These are phyloP conservation scores for Paragorgia papillata DNA, from an alignment of 92 coral and sea anemone species.

Conservation along the genomic window DNA sequence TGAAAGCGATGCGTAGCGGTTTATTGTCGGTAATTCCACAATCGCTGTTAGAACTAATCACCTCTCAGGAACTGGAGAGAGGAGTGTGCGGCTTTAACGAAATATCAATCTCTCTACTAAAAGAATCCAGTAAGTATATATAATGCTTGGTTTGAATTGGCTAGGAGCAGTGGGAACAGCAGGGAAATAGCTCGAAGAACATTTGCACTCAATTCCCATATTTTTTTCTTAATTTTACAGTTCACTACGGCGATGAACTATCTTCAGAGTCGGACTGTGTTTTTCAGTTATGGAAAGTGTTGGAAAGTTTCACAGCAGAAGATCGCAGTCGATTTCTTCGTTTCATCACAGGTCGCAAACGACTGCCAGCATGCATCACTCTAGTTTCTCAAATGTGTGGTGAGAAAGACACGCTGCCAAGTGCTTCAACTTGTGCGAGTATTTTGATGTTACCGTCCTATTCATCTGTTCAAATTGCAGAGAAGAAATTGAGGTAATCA, in stretches of 20 bases:
- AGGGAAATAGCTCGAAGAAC: no score
- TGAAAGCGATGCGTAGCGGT: conserved; percentile 78
- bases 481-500: conserved; percentile 82
- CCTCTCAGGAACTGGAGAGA: conserved; percentile 85
- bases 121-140: conserved; percentile 75
- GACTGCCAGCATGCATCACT: conserved; percentile 94
- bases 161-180: no score
- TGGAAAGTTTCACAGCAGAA: conserved; percentile 73
- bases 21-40: conserved; percentile 80
- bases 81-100: conserved; percentile 94
- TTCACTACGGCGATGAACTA: conserved; percentile 94
- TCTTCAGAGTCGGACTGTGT: conserved; percentile 79
- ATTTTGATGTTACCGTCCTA: conserved; percentile 84
- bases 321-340: conserved; percentile 97
- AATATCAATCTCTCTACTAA: conserved; percentile 76
- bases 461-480: conserved; percentile 75
- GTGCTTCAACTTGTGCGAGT: conserved; percentile 98
- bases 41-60: conserved; percentile 75
- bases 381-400: conserved; percentile 90
- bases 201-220: no score
- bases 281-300: conserved; percentile 73
- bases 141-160: no score
- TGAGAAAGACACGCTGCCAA: conserved; percentile 80
- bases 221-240: conserved; percentile 34
- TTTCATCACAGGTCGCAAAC: conserved; percentile 93